Evolutionary conservation across 2,888 invertebrate genomes (phyloP), one percentile per base, ranked within the genome.

Genomic region (Nephrocerus scutellatus): DNA sequence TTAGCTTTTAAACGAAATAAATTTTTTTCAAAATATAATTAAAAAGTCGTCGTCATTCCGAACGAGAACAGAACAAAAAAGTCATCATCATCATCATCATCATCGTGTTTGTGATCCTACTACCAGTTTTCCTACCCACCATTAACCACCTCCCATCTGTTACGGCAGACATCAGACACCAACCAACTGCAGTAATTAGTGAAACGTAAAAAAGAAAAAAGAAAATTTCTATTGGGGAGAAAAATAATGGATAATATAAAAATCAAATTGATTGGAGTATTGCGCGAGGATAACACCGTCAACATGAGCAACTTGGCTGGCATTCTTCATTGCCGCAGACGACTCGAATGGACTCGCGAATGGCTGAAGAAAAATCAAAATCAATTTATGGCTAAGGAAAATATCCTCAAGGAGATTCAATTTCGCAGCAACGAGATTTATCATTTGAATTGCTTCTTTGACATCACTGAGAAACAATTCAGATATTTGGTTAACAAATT

Each of bases 381-480:
- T 7, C 61, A 64, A 39, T 63, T 64, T 36, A 53, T 62, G n/a
- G 57, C 61, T 39, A 61, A 62, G 40, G 64, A 63, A 44, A 63
- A 63, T 39, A 47, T 65, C 36, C 53, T 60, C 2, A 62, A 62
- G 24, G 65, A 63, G 36, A 50, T 62, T 37, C 60, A 62, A 48
- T 60, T 62, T 36, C 62, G 63, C 34, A 60, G 56, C 43, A 62
- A 62, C 23, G 65, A 64, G 45, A 59, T 58, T 42, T 65, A 63
- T 39, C 62, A 65, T 49, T 54, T 64, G 43, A 64, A 64, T 54
- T 60, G 60, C 42, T 65, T 62, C 47, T 62, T 64, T 43, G 59
- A 61, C 48, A 65, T 65, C 46, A 63, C 64, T n/a, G 63, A 64
- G 36, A 56, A 60, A 41, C 65, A 65, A 40, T 65, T 65, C 49